These are phyloP conservation scores for Raphicerus campestris DNA, from an alignment of 2,113 vertebrate species.

Conservation along the genomic window DNA sequence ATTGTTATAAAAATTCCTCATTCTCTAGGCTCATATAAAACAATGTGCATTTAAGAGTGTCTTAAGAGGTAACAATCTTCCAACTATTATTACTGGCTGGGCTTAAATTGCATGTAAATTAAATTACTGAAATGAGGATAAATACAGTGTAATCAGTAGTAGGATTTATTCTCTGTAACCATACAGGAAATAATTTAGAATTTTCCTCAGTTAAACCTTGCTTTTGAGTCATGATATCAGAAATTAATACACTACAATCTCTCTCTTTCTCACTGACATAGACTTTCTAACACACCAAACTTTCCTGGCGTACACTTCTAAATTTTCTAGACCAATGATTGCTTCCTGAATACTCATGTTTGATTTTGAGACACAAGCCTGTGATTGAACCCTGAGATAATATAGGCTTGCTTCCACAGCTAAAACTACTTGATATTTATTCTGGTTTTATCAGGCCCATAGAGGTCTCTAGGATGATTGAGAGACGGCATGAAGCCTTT, in stretches of 20 bases:
- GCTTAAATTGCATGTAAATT: neutral
- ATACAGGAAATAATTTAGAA: neutral
- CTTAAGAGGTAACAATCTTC: neutral
- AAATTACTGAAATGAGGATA: neutral
- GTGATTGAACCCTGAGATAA: rapidly evolving
- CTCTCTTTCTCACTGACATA: neutral
- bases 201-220: neutral
- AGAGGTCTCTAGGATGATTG: neutral
- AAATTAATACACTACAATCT: neutral
- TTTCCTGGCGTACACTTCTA: neutral
- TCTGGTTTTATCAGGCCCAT: rapidly evolving
- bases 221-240: neutral
- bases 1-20: neutral
- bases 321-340: rapidly evolving
- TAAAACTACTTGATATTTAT: neutral
- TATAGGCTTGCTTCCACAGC: neutral
- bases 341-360: too few relatives aligned
- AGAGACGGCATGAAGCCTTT: rapidly evolving
- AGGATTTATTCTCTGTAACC: neutral
- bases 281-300: neutral
- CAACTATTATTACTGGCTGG: neutral
- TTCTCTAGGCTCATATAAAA: neutral
- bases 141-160: neutral
- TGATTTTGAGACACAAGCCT: neutral
- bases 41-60: neutral